These are phyloP conservation scores for Ptychochromis oligacanthus DNA, from an alignment of 2,113 vertebrate species.

Conservation along the genomic window DNA sequence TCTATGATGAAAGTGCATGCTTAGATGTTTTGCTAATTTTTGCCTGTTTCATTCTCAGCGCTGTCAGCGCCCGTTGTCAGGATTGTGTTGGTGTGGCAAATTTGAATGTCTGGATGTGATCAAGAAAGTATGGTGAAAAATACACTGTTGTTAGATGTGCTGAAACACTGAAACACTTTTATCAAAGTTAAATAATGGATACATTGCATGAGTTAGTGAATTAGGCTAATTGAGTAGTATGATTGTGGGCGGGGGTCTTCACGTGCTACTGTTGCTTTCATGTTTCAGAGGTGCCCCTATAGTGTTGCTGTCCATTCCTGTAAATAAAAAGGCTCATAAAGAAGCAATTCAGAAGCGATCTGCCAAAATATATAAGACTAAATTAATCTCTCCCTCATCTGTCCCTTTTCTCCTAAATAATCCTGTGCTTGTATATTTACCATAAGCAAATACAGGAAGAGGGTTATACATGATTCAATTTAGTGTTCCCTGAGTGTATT, in stretches of 20 bases:
- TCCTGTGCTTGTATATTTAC: conserved; percentile 9
- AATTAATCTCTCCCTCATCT: background rate
- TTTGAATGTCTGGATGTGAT: conserved; percentile 27
- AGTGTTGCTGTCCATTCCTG: conserved; percentile 4
- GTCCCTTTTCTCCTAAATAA: background rate
- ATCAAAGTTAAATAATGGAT: conserved; percentile 46
- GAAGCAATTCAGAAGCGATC: conserved; percentile 21
- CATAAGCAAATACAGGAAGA: conserved; percentile 6
- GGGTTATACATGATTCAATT: conserved; percentile 19
- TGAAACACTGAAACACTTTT: conserved; percentile 36
- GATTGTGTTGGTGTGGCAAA: conserved; percentile 41
- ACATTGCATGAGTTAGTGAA: background rate
- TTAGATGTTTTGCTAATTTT: conserved; percentile 67
- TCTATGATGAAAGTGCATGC: conserved; percentile 61
- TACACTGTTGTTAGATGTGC: conserved; percentile 22
- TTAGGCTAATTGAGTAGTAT: conserved; percentile 53
- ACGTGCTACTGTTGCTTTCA: conserved; percentile 47
- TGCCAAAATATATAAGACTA: background rate
- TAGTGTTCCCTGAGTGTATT: conserved; percentile 7
- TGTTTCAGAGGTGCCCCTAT: conserved; percentile 36
- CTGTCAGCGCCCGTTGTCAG: conserved; percentile 48
- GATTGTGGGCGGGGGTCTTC: background rate
- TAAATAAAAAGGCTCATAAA: conserved; percentile 35
- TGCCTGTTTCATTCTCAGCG: conserved; percentile 42
- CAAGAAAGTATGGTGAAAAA: conserved; percentile 7